Evolutionary conservation across 2,888 invertebrate genomes (phyloP), one percentile per base, ranked within the genome.

Genomic region (Achlya flavicornis): DNA sequence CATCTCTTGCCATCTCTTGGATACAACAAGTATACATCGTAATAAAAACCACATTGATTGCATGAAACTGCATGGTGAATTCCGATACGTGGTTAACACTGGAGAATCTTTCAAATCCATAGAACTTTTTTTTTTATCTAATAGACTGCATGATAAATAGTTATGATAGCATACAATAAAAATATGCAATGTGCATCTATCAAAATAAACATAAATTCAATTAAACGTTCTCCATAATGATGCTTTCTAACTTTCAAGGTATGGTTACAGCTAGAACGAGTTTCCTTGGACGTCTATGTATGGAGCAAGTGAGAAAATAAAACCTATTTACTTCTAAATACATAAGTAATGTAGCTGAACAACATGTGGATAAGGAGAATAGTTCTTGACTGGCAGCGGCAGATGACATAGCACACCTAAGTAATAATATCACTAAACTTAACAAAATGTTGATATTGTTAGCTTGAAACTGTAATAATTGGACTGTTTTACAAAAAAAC

Each of bases 191-290:
- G 10, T 53, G 53, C 16, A 53, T 53, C 16, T 19, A 53, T 53
- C 10, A 19, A 19, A 41, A 41, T 60, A 41, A 19, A 19, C 53
- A 19, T 60, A 60, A 16, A 41, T 41, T 41, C 43, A 60, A 41
- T 11, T 4, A 60, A 43, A 26, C 41, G 43, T 19, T 60, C 60
- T 66, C 63, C 63, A 63, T 68, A 63, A 65, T 63, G 61, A 46
- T 65, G 65, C 74, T 74, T 74, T 74, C 74, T 71, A 74, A 74
- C 73, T 71, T 71, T 73, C 73, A 64, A 63, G 60, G 41, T 38
- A 41, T 19, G 19, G 41, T 60, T 26, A 41, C 11, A 41, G 53
- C 60, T 60, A 43, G 48, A 61, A 16, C 57, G 57, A 48, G 63
- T 65, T 65, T 65, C 63, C 67, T 63, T 62, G 63, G 32, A 61